Base-by-base conservation (phyloP, 2,888 invertebrate species). In the Clostera curtula region DNA sequence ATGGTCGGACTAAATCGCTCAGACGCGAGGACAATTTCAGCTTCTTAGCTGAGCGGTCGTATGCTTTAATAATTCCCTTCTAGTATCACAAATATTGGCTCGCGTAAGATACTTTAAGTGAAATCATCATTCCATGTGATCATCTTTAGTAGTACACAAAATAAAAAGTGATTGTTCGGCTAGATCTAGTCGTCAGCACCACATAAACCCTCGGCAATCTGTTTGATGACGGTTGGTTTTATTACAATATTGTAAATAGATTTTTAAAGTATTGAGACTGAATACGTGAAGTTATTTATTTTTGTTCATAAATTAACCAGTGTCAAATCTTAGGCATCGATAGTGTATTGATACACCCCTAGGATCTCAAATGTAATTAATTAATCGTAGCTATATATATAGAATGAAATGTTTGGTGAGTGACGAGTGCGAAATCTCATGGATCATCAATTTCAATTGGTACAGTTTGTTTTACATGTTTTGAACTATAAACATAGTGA, bases 201-300 rank as follows among this genome's bases (percentile, higher is more conserved):
- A 51, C 34, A 32, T 40, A 34, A 43, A 43, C 49, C 49, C 47
- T 49, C 39, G 38, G 42, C 50, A 49, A 43, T 54, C 53, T 52
- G 49, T 59, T 68, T 63, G 56, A 63, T 60, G 65, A 63, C 57
- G 57, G 62, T 65, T 64, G 62, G 72, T 67, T 71, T 74, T 66
- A 65, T 61, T 59, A 70, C 71, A 61, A 62, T 66, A 66, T 60
- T 80, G 80, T 82, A 80, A 57, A 80, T 82, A 82, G 68, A 71
- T 67, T 72, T n/a, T 75, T 69, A 75, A 75, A 74, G 75, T 72
- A 55, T 74, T 76, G 74, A 80, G 82, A 83, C 82, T 83, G 82
- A n/a, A 83, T 80, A 77, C 63, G 59, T 76, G 73, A 80, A 69
- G 74, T 77, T 77, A 79, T 79, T 79, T 80, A 77, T 80, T 80